These are phyloP conservation scores for Copidosoma floridanum DNA, from an alignment of 1,140 invertebrate genomes.

Conservation along the genomic window DNA sequence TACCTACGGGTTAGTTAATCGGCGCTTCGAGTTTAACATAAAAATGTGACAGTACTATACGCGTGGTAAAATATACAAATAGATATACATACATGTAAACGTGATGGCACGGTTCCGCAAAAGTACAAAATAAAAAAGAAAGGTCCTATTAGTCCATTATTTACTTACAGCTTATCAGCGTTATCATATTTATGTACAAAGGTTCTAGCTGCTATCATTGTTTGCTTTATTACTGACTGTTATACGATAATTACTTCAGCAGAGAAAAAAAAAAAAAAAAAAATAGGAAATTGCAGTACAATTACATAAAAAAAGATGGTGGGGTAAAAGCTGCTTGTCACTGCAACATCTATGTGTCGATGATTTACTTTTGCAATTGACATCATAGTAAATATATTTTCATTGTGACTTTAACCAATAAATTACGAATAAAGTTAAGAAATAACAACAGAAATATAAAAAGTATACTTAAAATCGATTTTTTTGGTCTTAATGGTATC, in stretches of 20 bases:
- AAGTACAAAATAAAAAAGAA: slow-evolving; percentile 17
- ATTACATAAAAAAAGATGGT: no score
- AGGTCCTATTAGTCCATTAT: slow-evolving; percentile 14
- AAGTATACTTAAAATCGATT: neutral
- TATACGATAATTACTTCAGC: slow-evolving; percentile 11
- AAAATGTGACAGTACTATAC: no score
- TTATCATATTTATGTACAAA: slow-evolving; percentile 23
- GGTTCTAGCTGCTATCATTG: slow-evolving; percentile 11
- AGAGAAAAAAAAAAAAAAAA: slow-evolving; percentile 13
- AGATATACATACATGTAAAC: no score
- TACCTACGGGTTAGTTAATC: slow-evolving; percentile 1
- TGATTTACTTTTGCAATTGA: no score
- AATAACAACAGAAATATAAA: no score
- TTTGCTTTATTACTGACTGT: neutral
- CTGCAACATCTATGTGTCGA: neutral
- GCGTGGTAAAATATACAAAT: no score
- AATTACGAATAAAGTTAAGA: no score
- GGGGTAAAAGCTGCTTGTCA: neutral
- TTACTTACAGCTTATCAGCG: no score
- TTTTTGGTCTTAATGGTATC: neutral
- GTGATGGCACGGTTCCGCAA: slow-evolving; percentile 40
- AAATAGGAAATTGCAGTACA: slow-evolving; percentile 24
- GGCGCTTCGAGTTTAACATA: no score
- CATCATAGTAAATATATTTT: no score
- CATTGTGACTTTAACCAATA: no score